Conservation (phyloP, 2,797 vertebrate genomes). For the Crocidura indochinensis region DNA sequence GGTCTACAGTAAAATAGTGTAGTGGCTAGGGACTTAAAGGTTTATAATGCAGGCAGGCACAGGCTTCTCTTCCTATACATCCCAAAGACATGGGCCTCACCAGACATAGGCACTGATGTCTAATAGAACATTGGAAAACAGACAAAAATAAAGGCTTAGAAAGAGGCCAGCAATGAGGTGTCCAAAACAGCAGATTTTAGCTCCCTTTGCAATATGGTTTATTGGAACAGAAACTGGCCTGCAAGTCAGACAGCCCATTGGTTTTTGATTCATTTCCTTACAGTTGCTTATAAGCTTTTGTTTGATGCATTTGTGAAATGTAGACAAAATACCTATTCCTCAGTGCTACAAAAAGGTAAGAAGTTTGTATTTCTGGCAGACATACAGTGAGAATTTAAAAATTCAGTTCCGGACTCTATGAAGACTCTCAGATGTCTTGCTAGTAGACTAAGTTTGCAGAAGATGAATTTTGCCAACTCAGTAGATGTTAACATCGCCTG, state of each 20-base stretch:
- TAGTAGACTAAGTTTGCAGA: too few species aligned
- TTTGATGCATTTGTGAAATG: not conserved
- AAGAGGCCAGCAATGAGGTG: not conserved
- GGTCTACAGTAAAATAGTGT: not conserved
- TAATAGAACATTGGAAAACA: not conserved
- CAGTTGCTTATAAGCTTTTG: slow-evolving; percentile 36
- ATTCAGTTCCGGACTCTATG: not conserved
- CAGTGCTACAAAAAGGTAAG: not conserved
- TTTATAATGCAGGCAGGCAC: not conserved
- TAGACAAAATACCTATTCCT: not conserved
- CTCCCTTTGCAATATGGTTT: not conserved
- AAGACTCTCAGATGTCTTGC: too few species aligned
- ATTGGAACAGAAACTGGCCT: not conserved
- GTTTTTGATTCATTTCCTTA: not conserved
- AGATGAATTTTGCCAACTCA: too few species aligned
- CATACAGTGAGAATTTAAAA: slow-evolving; percentile 9
- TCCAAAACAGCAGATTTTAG: not conserved
- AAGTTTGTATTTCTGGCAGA: not conserved
- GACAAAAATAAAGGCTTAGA: not conserved
- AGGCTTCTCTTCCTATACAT: not conserved
- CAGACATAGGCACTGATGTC: not conserved
- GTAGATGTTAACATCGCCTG: not conserved
- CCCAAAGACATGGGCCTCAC: not conserved
- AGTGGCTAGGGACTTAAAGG: not conserved
- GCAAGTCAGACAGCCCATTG: not conserved